These are phyloP conservation scores for Xiphydria camelus DNA, from an alignment of 2,888 invertebrate genomes.

Conservation along the genomic window DNA sequence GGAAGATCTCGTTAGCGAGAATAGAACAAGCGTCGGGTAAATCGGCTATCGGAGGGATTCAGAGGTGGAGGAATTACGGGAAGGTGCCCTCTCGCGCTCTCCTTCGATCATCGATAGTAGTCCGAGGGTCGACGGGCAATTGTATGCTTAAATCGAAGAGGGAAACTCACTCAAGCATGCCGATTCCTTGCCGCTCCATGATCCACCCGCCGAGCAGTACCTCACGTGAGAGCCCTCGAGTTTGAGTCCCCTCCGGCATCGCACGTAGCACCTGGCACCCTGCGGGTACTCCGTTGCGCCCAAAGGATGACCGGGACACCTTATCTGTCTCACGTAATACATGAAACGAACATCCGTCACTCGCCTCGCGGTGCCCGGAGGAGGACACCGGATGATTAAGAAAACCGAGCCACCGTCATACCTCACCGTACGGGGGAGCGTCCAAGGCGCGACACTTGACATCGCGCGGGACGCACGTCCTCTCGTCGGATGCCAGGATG, in stretches of 20 bases:
- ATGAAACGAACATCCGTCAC: constrained; percentile 9
- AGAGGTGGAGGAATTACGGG: too few species aligned
- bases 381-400: too few species aligned
- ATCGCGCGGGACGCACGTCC: constrained; percentile 45
- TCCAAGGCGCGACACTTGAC: constrained; percentile 42
- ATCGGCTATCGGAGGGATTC: too few species aligned
- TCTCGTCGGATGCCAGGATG: constrained; percentile 48
- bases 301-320: constrained; percentile 50
- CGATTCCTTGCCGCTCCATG: constrained; percentile 61
- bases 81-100: too few species aligned
- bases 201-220: constrained; percentile 60
- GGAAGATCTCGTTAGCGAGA: too few species aligned
- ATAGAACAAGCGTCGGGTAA: too few species aligned
- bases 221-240: constrained; percentile 61
- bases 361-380: constrained; percentile 47
- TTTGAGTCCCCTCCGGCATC: constrained; percentile 62
- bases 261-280: constrained; percentile 59
- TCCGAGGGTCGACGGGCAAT: too few species aligned
- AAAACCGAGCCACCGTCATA: too few species aligned
- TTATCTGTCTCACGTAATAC: too few species aligned
- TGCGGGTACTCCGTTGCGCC: constrained; percentile 44
- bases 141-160: too few species aligned
- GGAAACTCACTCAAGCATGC: constrained; percentile 61
- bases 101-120: too few species aligned
- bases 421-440: constrained; percentile 28